These are phyloP conservation scores for Peromyscus nudipes DNA, from an alignment of 2,797 vertebrate genomes.

Conservation along the genomic window DNA sequence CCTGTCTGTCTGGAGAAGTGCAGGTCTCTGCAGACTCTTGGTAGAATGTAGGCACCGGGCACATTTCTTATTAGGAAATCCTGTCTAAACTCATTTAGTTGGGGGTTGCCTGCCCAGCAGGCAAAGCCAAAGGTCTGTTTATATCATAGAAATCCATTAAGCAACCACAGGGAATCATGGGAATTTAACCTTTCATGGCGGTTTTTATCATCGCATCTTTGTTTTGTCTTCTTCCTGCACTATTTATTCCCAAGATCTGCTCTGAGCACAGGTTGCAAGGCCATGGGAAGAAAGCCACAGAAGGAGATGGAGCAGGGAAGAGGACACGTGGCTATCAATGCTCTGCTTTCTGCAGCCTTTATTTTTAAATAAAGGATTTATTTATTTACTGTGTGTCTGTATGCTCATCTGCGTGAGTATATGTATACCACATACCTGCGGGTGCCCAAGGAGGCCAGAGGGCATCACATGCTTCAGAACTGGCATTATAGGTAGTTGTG, in stretches of 20 bases:
- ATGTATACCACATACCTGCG: neutral
- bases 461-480: neutral
- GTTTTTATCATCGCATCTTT: slow-evolving; percentile 58
- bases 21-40: slow-evolving; percentile 2
- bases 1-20: neutral
- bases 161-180: slow-evolving; percentile 67
- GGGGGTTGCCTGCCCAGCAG: slow-evolving; percentile 78
- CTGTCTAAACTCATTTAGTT: slow-evolving; percentile 77
- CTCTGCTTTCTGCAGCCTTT: neutral
- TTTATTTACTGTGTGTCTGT: neutral
- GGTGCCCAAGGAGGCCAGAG: neutral
- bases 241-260: slow-evolving; percentile 53
- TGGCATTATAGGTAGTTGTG: neutral
- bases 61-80: slow-evolving; percentile 68
- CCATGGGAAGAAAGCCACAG: neutral
- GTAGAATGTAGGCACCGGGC: neutral
- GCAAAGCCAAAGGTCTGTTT: slow-evolving; percentile 80
- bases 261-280: slow-evolving; percentile 12
- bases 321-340: rapidly evolving
- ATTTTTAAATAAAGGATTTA: neutral
- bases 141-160: slow-evolving; percentile 82
- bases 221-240: slow-evolving; percentile 58
- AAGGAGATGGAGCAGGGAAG: neutral
- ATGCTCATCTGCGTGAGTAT: neutral
- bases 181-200: slow-evolving; percentile 73